These are phyloP conservation scores for Amphipyra berbera DNA, from an alignment of 2,888 invertebrate species.

Conservation along the genomic window DNA sequence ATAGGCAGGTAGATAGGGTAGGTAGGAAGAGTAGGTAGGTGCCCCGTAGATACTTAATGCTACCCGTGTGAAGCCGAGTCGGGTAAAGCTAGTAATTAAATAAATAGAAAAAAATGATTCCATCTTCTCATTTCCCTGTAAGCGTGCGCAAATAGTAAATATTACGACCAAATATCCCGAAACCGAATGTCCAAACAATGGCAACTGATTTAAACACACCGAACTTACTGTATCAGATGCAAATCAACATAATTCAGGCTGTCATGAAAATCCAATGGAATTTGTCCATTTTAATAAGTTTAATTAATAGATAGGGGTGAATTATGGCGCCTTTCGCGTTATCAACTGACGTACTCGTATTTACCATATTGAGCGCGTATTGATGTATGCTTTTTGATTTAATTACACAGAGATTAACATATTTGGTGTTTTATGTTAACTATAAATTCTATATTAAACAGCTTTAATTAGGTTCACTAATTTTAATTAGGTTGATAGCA, in stretches of 20 bases:
- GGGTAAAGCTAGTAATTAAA: no score
- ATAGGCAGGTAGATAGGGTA: no score
- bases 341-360: slow-evolving; percentile 43
- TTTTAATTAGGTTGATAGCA: no score
- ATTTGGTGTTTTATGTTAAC: not conserved
- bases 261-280: slow-evolving; percentile 48
- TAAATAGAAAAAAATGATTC: not conserved
- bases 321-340: slow-evolving; percentile 34
- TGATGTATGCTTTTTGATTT: slow-evolving; percentile 50
- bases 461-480: no score
- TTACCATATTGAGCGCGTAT: slow-evolving; percentile 35
- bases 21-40: no score
- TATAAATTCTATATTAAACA: not conserved
- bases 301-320: slow-evolving; percentile 57
- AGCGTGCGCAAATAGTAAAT: slow-evolving; percentile 21
- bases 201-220: slow-evolving; percentile 40
- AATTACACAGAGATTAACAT: slow-evolving; percentile 40
- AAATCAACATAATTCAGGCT: slow-evolving; percentile 52
- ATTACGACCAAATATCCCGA: slow-evolving; percentile 24
- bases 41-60: no score
- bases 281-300: slow-evolving; percentile 54
- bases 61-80: no score
- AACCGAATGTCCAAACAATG: slow-evolving; percentile 37
- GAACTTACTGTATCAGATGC: slow-evolving; percentile 46
- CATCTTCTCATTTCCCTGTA: not conserved